Conservation (phyloP, 2,797 vertebrate species). For the Oryzias sinensis region DNA sequence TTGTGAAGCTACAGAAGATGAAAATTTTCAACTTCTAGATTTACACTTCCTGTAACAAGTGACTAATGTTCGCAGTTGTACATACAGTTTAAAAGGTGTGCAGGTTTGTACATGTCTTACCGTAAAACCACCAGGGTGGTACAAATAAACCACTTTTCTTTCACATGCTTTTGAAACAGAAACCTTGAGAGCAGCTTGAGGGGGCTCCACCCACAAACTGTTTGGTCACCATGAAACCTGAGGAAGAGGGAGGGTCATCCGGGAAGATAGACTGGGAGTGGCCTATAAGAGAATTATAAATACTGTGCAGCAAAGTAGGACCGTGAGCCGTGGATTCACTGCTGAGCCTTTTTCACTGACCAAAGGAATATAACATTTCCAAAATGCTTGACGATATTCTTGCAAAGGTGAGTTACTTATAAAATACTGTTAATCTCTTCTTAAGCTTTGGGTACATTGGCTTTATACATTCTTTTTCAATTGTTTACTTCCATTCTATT, state of each 20-base stretch:
- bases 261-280: constrained; percentile 51
- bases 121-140: constrained; percentile 10
- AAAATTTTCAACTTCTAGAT: constrained; percentile 21
- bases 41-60: constrained; percentile 13
- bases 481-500: no score
- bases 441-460: neutral
- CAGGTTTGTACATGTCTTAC: neutral
- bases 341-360: constrained; percentile 30
- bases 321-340: constrained; percentile 36
- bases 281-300: constrained; percentile 8
- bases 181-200: constrained; percentile 55
- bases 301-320: constrained; percentile 32
- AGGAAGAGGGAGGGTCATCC: constrained; percentile 55
- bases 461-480: neutral
- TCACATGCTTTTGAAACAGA: constrained; percentile 60
- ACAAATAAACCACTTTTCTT: constrained; percentile 56
- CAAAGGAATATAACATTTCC: constrained; percentile 75
- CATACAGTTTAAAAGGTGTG: constrained; percentile 8
- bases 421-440: neutral
- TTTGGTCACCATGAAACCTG: constrained; percentile 65
- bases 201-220: constrained; percentile 27
- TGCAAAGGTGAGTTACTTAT: constrained; percentile 64
- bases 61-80: constrained; percentile 1
- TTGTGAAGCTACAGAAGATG: constrained; percentile 13
- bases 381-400: constrained; percentile 74